These are phyloP conservation scores for Biston stratarius DNA, from an alignment of 2,888 invertebrate genomes.

Conservation along the genomic window DNA sequence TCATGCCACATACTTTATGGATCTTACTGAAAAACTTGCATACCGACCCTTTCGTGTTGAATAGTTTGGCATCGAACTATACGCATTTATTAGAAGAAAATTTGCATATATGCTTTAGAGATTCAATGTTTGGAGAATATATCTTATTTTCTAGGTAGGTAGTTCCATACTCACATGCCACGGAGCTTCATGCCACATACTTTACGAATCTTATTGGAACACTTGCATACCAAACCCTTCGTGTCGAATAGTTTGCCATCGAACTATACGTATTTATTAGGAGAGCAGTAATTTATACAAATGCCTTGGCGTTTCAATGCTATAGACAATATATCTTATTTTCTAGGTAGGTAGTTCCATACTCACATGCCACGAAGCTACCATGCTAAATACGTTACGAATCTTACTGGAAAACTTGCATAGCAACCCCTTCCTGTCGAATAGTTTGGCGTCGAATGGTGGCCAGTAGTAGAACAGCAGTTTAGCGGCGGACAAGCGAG, in stretches of 20 bases:
- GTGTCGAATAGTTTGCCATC: slow-evolving; percentile 97
- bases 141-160: background rate
- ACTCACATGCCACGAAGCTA: slow-evolving; percentile 35
- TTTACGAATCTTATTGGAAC: slow-evolving; percentile 88
- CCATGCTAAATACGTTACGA: slow-evolving; percentile 30
- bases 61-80: slow-evolving; percentile 96
- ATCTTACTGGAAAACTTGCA: slow-evolving; percentile 93
- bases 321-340: background rate
- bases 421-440: slow-evolving; percentile 95
- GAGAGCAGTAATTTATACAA: slow-evolving; percentile 95
- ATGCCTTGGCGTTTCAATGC: background rate
- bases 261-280: slow-evolving; percentile 92
- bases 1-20: slow-evolving; percentile 29
- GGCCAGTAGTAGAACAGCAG: slow-evolving; percentile 99
- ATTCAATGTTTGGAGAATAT: background rate
- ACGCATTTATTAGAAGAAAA: slow-evolving; percentile 93
- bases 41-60: slow-evolving; percentile 95
- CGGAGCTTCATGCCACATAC: slow-evolving; percentile 31
- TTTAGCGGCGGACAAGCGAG: slow-evolving; percentile 98
- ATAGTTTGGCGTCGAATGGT: slow-evolving; percentile 96
- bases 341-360: slow-evolving; percentile 11
- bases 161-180: slow-evolving; percentile 31
- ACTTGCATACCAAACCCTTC: slow-evolving; percentile 94
- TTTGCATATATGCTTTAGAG: slow-evolving; percentile 80
- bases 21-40: slow-evolving; percentile 93